Evolutionary conservation across 2,797 vertebrate genomes (phyloP).

Genomic region (Dicrostonyx torquatus): DNA sequence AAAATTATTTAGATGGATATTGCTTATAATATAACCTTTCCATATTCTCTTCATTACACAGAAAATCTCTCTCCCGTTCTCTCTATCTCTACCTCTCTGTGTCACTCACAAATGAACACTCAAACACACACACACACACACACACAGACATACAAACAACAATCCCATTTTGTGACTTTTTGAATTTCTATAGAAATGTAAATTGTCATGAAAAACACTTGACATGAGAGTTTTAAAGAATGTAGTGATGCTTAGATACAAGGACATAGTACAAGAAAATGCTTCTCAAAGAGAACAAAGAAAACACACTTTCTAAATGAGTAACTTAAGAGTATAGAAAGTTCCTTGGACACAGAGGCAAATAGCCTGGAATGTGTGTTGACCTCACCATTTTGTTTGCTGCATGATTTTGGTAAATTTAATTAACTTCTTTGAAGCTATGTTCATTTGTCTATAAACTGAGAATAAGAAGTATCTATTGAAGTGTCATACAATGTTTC

Average conservation of each 20-base stretch:
- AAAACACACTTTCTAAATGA: background rate
- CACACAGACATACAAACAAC: background rate
- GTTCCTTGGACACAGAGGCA: background rate
- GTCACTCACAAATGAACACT: too few relatives aligned
- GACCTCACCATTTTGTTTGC: slow-evolving; percentile 16
- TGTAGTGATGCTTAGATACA: background rate
- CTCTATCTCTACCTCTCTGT: too few relatives aligned
- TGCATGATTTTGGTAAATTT: slow-evolving; percentile 60
- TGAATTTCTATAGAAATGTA: background rate
- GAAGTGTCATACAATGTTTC: background rate
- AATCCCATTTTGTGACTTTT: background rate
- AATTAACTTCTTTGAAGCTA: slow-evolving; percentile 56
- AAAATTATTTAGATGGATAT: slow-evolving; percentile 9
- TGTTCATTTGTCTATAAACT: slow-evolving; percentile 61
- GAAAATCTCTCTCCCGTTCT: background rate
- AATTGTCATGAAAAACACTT: background rate
- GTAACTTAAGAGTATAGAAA: background rate
- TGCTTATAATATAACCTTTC: background rate
- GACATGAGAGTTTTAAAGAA: background rate
- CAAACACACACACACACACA: background rate
- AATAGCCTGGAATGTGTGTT: background rate
- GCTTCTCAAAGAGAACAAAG: background rate
- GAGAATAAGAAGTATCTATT: slow-evolving; percentile 33
- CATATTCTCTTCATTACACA: background rate
- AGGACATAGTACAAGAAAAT: background rate